Percentiles rank a stretch among this genome's conserved stretches.
These are phyloP conservation scores for Aphelinus certus DNA, from an alignment of 1,140 invertebrate genomes.

Conservation along the genomic window DNA sequence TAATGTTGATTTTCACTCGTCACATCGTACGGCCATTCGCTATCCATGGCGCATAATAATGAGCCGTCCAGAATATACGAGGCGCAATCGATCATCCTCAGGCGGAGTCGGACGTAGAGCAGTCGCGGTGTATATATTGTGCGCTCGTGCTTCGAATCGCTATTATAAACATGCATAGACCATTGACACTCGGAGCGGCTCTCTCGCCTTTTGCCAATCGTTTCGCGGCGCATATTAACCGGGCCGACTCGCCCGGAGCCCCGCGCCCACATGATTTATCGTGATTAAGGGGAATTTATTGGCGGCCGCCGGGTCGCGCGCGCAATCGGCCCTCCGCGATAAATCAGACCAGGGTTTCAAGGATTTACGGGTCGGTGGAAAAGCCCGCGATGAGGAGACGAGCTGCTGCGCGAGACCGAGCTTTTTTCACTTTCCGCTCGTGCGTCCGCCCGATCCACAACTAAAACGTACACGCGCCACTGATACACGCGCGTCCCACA, in stretches of 20 bases:
- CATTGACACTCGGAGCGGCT: not conserved
- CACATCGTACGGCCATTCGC: too few species aligned
- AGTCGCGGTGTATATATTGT: too few species aligned
- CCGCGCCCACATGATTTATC: slow-evolving; percentile 33
- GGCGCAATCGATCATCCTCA: too few species aligned
- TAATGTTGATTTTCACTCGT: too few species aligned
- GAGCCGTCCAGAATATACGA: too few species aligned
- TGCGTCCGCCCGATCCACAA: not conserved
- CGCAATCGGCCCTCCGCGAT: slow-evolving; percentile 30
- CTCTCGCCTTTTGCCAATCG: not conserved
- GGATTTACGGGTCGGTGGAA: slow-evolving; percentile 41
- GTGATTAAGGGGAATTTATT: slow-evolving; percentile 39
- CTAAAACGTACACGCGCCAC: not conserved
- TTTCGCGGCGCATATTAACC: slow-evolving; percentile 1
- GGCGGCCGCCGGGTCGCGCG: not conserved
- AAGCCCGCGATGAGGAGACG: slow-evolving; percentile 22
- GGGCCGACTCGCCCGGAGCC: too few species aligned
- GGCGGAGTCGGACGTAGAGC: too few species aligned
- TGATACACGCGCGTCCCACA: too few species aligned
- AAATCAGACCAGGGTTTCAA: slow-evolving; percentile 39
- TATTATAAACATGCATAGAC: too few species aligned
- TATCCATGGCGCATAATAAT: too few species aligned
- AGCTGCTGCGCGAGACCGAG: not conserved
- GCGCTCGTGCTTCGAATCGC: too few species aligned
- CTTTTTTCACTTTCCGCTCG: slow-evolving; percentile 3